These are phyloP conservation scores for Procambarus virginalis DNA, from an alignment of 1,140 invertebrate species.

Conservation along the genomic window DNA sequence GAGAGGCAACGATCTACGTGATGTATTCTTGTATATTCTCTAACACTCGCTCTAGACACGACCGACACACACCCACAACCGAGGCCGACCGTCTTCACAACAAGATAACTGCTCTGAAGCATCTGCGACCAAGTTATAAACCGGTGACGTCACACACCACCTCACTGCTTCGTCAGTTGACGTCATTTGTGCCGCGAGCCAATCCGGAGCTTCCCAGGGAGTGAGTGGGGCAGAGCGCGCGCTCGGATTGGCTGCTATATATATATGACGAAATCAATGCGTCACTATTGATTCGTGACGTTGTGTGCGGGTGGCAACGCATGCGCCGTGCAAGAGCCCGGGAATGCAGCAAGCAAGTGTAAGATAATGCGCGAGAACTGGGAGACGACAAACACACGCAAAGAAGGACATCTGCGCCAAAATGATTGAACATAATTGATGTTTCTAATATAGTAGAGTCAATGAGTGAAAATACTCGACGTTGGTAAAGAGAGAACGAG, in stretches of 20 bases:
- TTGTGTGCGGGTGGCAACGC: constrained; percentile 51
- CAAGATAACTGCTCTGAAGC: constrained; percentile 63
- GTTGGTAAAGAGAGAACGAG: background rate
- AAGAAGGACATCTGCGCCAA: background rate
- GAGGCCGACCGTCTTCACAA: constrained; percentile 66
- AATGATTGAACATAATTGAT: background rate
- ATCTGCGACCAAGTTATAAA: constrained; percentile 58
- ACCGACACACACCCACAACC: constrained; percentile 64
- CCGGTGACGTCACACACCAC: constrained; percentile 48
- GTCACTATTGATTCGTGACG: constrained; percentile 60
- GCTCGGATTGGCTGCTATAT: constrained; percentile 28
- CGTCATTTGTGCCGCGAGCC: constrained; percentile 12
- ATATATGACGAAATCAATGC: constrained; percentile 25
- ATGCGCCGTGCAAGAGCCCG: constrained; percentile 36
- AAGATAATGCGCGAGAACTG: constrained; percentile 49
- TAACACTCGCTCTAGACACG: constrained; percentile 48
- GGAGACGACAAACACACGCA: background rate
- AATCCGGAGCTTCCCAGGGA: background rate
- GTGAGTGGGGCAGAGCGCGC: background rate
- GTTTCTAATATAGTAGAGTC: background rate
- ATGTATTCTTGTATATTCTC: constrained; percentile 48
- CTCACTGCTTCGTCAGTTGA: constrained; percentile 20
- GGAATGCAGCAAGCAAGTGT: constrained; percentile 57
- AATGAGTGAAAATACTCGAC: constrained; percentile 6
- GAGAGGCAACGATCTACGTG: constrained; percentile 46